Evolutionary conservation across 2,888 invertebrate genomes (phyloP).

Genomic region (Chrysomela aeneicollis): DNA sequence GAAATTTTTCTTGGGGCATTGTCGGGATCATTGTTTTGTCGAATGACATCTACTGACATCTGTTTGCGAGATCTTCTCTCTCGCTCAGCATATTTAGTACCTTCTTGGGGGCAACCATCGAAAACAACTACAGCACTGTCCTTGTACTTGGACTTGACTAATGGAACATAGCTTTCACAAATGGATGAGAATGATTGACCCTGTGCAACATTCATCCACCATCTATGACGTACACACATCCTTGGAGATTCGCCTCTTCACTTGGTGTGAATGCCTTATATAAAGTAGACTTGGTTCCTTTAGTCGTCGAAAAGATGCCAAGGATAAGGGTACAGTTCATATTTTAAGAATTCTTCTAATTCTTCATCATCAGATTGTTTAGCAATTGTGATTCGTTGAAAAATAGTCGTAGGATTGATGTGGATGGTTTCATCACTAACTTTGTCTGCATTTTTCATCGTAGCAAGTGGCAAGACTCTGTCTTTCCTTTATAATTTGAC

Average conservation of each 20-base stretch:
- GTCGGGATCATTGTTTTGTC: no score
- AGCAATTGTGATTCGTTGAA: constrained; percentile 17
- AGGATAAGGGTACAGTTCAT: constrained; percentile 23
- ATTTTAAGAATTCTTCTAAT: constrained; percentile 18
- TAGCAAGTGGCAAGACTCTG: no score
- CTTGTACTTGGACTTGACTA: constrained; percentile 11
- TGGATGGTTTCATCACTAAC: constrained; percentile 4
- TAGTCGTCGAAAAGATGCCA: constrained; percentile 24
- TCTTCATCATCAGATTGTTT: constrained; percentile 23
- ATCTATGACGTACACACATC: constrained; percentile 11
- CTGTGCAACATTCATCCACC: constrained; percentile 1
- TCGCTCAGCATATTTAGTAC: constrained; percentile 17
- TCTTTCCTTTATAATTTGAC: no score
- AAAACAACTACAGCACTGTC: constrained; percentile 14
- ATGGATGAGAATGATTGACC: constrained; percentile 16
- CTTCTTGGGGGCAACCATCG: constrained; percentile 10
- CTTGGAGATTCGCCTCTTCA: constrained; percentile 10
- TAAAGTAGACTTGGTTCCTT: constrained; percentile 25
- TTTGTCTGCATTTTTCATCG: no score
- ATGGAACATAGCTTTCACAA: constrained; percentile 12
- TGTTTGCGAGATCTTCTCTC: constrained; percentile 16
- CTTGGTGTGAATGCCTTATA: constrained; percentile 10
- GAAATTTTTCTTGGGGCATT: no score
- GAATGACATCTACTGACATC: no score
- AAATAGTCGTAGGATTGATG: constrained; percentile 3